Evolutionary conservation across 2,888 invertebrate genomes (phyloP), one percentile per base, ranked within the genome.

Genomic region (Troilus luridus): DNA sequence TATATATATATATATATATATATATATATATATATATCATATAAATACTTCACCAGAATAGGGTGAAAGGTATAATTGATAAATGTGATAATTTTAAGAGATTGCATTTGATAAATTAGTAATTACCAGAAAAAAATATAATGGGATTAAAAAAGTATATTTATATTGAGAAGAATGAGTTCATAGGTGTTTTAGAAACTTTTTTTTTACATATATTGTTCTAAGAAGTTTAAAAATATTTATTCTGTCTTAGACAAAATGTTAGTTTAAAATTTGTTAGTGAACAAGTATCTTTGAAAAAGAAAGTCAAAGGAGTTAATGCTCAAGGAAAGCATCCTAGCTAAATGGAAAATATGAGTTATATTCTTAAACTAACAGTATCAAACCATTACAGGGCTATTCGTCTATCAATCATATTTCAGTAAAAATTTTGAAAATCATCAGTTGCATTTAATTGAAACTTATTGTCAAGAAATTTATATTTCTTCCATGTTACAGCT

Each of bases 51-150:
- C 64, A 64, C 64, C 64, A 64, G 64, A 9, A 7, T 77, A 77
- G 27, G 27, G 27, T 77, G 72, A 41, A 77, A 77, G 8, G 19
- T 77, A 77, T 77, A 17, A 77, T 77, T 77, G 19, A 77, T 77
- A 77, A 77, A 77, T 77, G 72, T 77, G 72, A 77, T 77, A 77
- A 77, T 41, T 41, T 27, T 77, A 77, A 77, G 41, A 8, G 41
- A 77, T 27, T 41, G 72, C 41, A 77, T 77, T 77, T 77, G 72
- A 77, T 19, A 77, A 41, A 77, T 77, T 77, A 41, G 72, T 7
- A 77, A 41, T 77, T 77, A 77, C 12, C 14, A 41, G 27, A 7
- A 5, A 67, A 67, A 62, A 77, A 17, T 72, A 77, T 41, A 77
- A 77, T 19, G 17, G 41, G 19, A 27, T 77, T 19, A 77, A 41